Evolutionary conservation across 2,797 vertebrate genomes (phyloP).

Genomic region (Gallinago stenura): DNA sequence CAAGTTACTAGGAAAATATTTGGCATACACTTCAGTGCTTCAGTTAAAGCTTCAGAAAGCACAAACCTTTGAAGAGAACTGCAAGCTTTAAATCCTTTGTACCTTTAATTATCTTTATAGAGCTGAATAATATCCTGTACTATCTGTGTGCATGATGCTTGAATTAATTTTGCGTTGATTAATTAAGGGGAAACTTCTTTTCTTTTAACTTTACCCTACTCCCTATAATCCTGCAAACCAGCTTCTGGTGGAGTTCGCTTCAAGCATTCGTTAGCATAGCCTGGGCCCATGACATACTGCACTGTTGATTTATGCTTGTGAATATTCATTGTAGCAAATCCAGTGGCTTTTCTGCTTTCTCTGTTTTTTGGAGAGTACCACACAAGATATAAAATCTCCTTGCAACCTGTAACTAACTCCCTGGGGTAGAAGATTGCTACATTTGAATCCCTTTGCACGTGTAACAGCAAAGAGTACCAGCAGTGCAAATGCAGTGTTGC

Average conservation of each 20-base stretch:
- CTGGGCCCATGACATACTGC: constrained; percentile 2
- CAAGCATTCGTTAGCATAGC: constrained; percentile 30
- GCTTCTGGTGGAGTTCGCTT: constrained; percentile 45
- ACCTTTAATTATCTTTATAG: constrained; percentile 14
- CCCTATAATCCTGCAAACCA: background rate
- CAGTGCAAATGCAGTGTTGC: background rate
- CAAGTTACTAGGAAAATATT: background rate
- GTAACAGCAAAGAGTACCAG: background rate
- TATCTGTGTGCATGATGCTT: background rate
- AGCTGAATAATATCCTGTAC: constrained; percentile 5
- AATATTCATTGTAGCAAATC: constrained; percentile 62
- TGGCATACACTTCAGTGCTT: background rate
- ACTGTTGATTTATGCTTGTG: constrained; percentile 35
- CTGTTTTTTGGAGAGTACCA: background rate
- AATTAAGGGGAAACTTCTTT: constrained; percentile 6
- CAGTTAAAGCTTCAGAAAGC: constrained; percentile 7
- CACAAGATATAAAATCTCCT: background rate
- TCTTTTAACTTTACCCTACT: constrained; percentile 39
- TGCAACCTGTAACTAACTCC: background rate
- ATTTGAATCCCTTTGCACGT: background rate
- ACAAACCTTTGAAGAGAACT: background rate
- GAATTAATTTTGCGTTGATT: constrained; percentile 46
- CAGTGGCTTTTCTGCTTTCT: constrained; percentile 7
- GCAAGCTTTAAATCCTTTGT: constrained; percentile 7
- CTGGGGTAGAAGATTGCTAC: background rate